Evolutionary conservation across 2,888 invertebrate genomes (phyloP).

Genomic region (Lacanobia oleracea): DNA sequence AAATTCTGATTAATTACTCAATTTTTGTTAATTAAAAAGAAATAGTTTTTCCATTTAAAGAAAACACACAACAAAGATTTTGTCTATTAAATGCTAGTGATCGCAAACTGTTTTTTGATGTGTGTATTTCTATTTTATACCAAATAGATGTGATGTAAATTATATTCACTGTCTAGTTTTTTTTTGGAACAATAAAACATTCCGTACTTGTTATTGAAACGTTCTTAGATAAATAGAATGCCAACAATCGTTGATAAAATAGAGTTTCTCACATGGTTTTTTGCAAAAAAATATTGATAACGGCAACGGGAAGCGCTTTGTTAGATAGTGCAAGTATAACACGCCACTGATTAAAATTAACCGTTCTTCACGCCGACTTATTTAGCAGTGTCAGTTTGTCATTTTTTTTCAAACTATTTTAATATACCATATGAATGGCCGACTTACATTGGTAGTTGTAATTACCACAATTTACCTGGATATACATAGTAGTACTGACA

Average conservation of each 20-base stretch:
- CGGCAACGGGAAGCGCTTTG: slow-evolving; percentile 28
- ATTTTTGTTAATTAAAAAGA: too few species aligned
- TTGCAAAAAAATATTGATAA: slow-evolving; percentile 9
- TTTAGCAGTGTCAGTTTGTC: background rate
- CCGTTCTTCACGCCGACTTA: background rate
- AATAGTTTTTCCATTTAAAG: too few species aligned
- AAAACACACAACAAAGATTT: too few species aligned
- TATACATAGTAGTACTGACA: too few species aligned
- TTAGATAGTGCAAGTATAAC: background rate
- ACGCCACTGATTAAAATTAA: background rate
- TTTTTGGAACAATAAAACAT: slow-evolving; percentile 42
- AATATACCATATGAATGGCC: background rate
- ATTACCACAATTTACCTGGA: too few species aligned
- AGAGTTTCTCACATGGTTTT: slow-evolving; percentile 7
- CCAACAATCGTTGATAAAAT: slow-evolving; percentile 28
- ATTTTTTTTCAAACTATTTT: background rate
- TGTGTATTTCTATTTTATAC: slow-evolving; percentile 60
- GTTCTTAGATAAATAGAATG: slow-evolving; percentile 29
- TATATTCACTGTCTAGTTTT: slow-evolving; percentile 30
- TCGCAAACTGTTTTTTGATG: too few species aligned
- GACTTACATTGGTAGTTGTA: background rate
- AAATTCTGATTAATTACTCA: too few species aligned
- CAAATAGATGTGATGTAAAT: slow-evolving; percentile 46
- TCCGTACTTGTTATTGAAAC: slow-evolving; percentile 23
- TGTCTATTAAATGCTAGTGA: too few species aligned